Evolutionary conservation across 2,888 invertebrate genomes (phyloP).

Genomic region (Erebia ligea): DNA sequence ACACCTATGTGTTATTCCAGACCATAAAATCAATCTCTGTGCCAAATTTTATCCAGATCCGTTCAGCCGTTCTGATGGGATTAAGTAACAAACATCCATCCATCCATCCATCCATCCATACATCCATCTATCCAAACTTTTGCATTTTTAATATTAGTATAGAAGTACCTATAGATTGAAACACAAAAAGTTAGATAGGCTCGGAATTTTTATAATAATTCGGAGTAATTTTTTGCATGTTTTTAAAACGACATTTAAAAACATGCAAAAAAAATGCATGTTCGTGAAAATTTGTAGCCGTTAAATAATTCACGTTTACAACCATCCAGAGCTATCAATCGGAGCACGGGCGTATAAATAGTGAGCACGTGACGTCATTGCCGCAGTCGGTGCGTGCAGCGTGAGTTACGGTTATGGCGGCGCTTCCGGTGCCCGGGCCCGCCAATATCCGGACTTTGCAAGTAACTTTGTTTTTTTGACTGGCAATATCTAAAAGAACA

Average conservation of each 20-base stretch:
- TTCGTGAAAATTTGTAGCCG: conserved; percentile 17
- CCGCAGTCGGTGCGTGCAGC: conserved; percentile 27
- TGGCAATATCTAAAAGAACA: not conserved
- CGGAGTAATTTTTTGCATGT: no score
- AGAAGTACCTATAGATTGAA: no score
- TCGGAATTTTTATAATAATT: no score
- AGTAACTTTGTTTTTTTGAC: conserved; percentile 21
- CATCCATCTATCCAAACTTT: no score
- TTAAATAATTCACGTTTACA: conserved; percentile 23
- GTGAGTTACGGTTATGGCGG: conserved; percentile 22
- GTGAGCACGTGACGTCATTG: conserved; percentile 23
- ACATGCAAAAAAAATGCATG: conserved; percentile 8
- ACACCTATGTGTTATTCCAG: no score
- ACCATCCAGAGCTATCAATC: conserved; percentile 22
- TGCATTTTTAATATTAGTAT: no score
- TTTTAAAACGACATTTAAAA: not conserved
- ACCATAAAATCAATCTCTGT: no score
- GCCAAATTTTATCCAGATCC: no score
- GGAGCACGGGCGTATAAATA: conserved; percentile 26
- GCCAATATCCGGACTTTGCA: conserved; percentile 34
- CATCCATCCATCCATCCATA: no score
- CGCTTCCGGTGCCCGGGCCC: conserved; percentile 18
- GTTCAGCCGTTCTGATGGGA: no score
- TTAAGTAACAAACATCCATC: no score
- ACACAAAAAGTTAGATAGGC: no score